Evolutionary conservation across 1,140 invertebrate genomes (phyloP).

Genomic region (Drosophila melanogaster): Release_6_plus_ISO1_MT NT_037436.4:16732001-16732500

Average conservation of each 20-base stretch:
- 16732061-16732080: neutral
- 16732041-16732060: too few species aligned
- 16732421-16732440: constrained; percentile 24
- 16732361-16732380: constrained; percentile 40
- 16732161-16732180: neutral
- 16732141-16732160: neutral
- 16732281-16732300: constrained; percentile 33
- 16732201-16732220: neutral
- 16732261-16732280: constrained; percentile 22
- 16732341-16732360: constrained; percentile 39
- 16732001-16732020: neutral
- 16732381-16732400: constrained; percentile 30
- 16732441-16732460: constrained; percentile 3
- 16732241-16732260: constrained; percentile 25
- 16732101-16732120: neutral
- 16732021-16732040: neutral
- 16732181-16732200: neutral
- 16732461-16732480: constrained; percentile 3
- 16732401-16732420: constrained; percentile 22
- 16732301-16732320: constrained; percentile 50
- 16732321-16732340: constrained; percentile 19
- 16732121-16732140: neutral
- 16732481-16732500: constrained; percentile 11
- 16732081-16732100: constrained; percentile 2
- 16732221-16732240: neutral